Base-by-base conservation (phyloP, 2,113 vertebrate species). In the Tragulus kanchil region DNA sequence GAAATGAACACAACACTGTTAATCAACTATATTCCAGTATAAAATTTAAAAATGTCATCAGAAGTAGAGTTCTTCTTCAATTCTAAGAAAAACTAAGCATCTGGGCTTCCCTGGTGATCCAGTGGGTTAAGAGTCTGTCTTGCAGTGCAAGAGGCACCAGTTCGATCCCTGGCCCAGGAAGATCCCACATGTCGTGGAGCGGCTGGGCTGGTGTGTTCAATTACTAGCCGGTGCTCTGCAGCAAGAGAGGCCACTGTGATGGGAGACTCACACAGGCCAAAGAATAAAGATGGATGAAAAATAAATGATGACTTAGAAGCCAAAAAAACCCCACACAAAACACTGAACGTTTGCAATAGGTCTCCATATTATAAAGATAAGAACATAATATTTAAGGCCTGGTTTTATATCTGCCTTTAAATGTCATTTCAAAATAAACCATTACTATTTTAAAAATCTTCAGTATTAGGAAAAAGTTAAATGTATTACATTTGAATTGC, bases 351-450 rank as follows among this genome's bases (percentile, higher is more conserved):
- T 54, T 85, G 48, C 16, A 77, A 78, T 58, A 92, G 50, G 15
- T 77, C 81, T 87, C 92, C 28, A 42, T 61, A 61, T 56, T 79
- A 58, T 52, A 89, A 89, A 89, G 50, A n/a, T 54, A 56, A 86
- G 14, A 64, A 31, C 10, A 23, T 56, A 90, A 81, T 42, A 31
- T 15, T 19, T 42, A n/a, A 2, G 78, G 69, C 13, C 85, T 69
- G 25, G 12, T 73, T 93, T 82, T 69, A 67, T 12, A 91, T 56
- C 9, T 62, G 56, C 21, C n/a, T 89, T 73, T 50, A 79, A 69
- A 82, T 78, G 11, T 42, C 69, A 73, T 89, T 94, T 90, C 5
- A 56, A 48, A 82, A 67, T 62, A 90, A 79, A 71, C 31, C 4
- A 82, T 86, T 78, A 58, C 69, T 64, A 7, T 67, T 90, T 75